phyloP scores from a whole-genome alignment of 1,140 invertebrate species.

The Cydia splendana region DNA sequence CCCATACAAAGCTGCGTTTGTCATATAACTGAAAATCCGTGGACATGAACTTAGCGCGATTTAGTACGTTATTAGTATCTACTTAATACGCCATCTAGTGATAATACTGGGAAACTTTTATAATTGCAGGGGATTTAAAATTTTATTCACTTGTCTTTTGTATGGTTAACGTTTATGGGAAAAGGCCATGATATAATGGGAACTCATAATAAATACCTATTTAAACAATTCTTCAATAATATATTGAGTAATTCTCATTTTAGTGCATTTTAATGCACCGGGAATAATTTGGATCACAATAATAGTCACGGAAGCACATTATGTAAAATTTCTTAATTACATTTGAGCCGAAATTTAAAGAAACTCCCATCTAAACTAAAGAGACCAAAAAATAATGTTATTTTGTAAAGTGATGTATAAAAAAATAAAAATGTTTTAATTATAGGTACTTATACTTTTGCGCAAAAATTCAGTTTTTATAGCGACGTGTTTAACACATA shows the following conservation, averaged over 20 bases:
- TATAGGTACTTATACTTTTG: too few species aligned
- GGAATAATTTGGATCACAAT: not conserved
- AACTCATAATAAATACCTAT: slow-evolving; percentile 62
- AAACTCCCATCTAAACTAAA: not conserved
- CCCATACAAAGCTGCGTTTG: too few species aligned
- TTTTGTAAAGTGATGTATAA: too few species aligned
- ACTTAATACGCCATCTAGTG: not conserved
- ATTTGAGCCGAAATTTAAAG: not conserved
- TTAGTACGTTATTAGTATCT: not conserved
- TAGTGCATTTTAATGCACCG: too few species aligned
- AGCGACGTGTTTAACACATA: too few species aligned
- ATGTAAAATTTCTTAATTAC: not conserved
- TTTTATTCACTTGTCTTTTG: not conserved
- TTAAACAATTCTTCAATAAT: slow-evolving; percentile 14
- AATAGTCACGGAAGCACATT: slow-evolving; percentile 10
- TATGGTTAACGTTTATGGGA: slow-evolving; percentile 56
- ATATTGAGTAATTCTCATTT: slow-evolving; percentile 19
- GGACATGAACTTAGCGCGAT: not conserved
- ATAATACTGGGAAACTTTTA: not conserved
- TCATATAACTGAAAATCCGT: too few species aligned
- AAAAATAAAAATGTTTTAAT: too few species aligned
- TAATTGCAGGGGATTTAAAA: not conserved
- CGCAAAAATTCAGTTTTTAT: too few species aligned
- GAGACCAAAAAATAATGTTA: too few species aligned
- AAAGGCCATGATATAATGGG: slow-evolving; percentile 64